These are phyloP conservation scores for Pycnomerus fuliginosus DNA, from an alignment of 2,888 invertebrate species.

Conservation along the genomic window DNA sequence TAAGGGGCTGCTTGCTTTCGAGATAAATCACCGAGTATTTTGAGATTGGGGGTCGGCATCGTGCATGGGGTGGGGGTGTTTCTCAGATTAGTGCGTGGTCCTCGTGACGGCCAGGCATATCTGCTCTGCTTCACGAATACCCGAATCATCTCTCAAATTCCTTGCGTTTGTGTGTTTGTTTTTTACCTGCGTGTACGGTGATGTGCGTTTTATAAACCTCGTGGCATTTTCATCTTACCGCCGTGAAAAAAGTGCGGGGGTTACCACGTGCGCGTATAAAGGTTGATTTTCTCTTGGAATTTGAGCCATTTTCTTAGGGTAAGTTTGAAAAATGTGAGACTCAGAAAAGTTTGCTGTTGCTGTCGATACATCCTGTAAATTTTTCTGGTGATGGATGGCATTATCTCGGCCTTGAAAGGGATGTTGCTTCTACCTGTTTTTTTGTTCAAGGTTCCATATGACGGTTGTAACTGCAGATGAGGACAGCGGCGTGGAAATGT, in stretches of 20 bases:
- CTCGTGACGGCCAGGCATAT: slow-evolving; percentile 34
- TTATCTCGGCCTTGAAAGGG: too few relatives aligned
- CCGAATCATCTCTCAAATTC: slow-evolving; percentile 6
- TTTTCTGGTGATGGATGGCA: too few relatives aligned
- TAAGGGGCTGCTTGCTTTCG: slow-evolving; percentile 34
- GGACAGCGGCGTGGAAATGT: slow-evolving; percentile 47
- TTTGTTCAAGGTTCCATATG: slow-evolving; percentile 35
- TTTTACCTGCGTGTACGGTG: slow-evolving; percentile 12
- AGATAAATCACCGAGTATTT: slow-evolving; percentile 45
- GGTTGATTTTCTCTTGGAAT: too few relatives aligned
- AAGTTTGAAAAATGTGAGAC: too few relatives aligned
- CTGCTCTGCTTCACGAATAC: not conserved
- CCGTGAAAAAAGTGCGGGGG: too few relatives aligned
- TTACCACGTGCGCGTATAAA: too few relatives aligned
- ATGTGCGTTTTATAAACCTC: slow-evolving; percentile 1
- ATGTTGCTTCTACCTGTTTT: too few relatives aligned
- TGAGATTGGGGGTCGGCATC: slow-evolving; percentile 39
- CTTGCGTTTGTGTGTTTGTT: slow-evolving; percentile 17
- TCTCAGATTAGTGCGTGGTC: slow-evolving; percentile 41
- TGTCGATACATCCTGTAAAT: too few relatives aligned
- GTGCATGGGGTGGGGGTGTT: slow-evolving; percentile 39
- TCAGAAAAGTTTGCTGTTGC: too few relatives aligned
- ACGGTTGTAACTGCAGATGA: slow-evolving; percentile 46
- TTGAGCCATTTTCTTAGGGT: too few relatives aligned
- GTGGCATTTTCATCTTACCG: too few relatives aligned